phyloP scores from a whole-genome alignment of 2,888 invertebrate species.

The Lycocerus yunnanus region DNA sequence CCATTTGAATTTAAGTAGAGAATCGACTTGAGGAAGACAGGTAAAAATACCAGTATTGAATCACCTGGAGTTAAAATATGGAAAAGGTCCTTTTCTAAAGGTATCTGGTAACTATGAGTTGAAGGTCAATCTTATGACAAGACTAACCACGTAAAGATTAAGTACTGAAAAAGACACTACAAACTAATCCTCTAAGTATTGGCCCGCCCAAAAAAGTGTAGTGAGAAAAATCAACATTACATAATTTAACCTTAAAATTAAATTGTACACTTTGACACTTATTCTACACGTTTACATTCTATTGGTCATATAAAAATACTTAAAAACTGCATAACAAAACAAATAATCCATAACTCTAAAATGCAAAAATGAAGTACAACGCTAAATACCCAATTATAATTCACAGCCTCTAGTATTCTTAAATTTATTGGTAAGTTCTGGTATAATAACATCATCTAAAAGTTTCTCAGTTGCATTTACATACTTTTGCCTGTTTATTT shows the following conservation, averaged over 20 bases:
- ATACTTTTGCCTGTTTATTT: background rate
- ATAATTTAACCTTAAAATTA: background rate
- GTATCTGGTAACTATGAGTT: too few relatives aligned
- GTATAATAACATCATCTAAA: background rate
- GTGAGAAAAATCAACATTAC: too few relatives aligned
- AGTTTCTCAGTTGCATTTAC: background rate
- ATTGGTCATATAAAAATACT: background rate
- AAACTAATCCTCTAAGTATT: too few relatives aligned
- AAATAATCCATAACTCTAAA: background rate
- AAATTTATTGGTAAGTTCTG: background rate
- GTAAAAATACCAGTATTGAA: background rate
- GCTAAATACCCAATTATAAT: background rate
- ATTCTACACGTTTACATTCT: background rate
- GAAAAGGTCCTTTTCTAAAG: background rate
- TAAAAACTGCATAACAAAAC: background rate
- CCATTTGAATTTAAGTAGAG: too few relatives aligned
- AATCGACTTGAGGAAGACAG: background rate
- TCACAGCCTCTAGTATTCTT: background rate
- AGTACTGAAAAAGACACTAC: too few relatives aligned
- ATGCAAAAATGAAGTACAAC: background rate
- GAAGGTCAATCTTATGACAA: too few relatives aligned
- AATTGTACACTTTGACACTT: background rate
- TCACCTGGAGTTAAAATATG: background rate
- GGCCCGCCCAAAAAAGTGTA: too few relatives aligned
- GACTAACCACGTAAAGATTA: background rate